phyloP scores from a whole-genome alignment of 2,888 invertebrate species.

The Tachina grossa region DNA sequence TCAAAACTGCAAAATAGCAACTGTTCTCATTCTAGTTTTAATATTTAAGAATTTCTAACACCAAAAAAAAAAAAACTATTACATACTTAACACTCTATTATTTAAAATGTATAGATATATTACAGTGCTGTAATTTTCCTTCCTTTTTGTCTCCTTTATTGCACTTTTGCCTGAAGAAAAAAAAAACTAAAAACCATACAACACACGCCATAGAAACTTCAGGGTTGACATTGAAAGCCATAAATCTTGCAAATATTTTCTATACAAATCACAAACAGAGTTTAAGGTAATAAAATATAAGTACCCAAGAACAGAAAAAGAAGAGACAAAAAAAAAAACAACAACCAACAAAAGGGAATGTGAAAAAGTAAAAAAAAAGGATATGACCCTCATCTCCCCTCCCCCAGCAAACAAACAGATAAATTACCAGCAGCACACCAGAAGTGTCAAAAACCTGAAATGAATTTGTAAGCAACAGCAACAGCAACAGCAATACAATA shows the following conservation, averaged over 20 bases:
- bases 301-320: background rate
- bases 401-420: slow-evolving; percentile 56
- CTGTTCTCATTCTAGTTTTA: too few species aligned
- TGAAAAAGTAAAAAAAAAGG: background rate
- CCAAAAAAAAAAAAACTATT: too few species aligned
- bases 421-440: slow-evolving; percentile 46
- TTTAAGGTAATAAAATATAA: slow-evolving; percentile 69
- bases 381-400: slow-evolving; percentile 30
- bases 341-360: background rate
- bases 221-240: slow-evolving; percentile 60
- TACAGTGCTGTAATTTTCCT: background rate
- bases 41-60: too few species aligned
- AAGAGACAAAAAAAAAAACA: background rate
- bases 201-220: slow-evolving; percentile 11
- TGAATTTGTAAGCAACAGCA: slow-evolving; percentile 14
- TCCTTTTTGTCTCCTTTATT: slow-evolving; percentile 1
- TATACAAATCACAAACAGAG: slow-evolving; percentile 71
- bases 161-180: background rate
- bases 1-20: too few species aligned
- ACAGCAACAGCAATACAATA: slow-evolving; percentile 14
- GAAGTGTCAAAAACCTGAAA: slow-evolving; percentile 54
- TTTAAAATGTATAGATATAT: background rate
- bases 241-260: slow-evolving; percentile 69
- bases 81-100: background rate
- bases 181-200: background rate